These are phyloP conservation scores for Mola mola DNA, from an alignment of 2,113 vertebrate genomes.

Conservation along the genomic window DNA sequence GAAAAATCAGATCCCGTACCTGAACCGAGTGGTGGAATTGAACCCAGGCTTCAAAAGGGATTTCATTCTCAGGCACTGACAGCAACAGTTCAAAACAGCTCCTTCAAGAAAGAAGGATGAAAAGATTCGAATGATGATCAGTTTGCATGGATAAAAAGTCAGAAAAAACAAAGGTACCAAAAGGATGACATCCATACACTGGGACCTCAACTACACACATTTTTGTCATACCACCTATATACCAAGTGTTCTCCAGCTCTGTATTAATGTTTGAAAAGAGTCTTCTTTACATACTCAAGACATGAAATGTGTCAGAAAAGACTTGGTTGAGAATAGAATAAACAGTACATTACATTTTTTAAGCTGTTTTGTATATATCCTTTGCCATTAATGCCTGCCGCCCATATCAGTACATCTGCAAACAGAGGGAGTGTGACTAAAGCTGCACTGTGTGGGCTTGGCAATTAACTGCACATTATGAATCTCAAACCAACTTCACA, in stretches of 20 bases:
- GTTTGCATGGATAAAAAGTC: too few species aligned
- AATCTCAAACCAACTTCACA: constrained; percentile 9
- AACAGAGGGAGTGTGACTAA: background rate
- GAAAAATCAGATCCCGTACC: constrained; percentile 77
- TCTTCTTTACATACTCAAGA: background rate
- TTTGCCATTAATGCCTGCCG: too few species aligned
- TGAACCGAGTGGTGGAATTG: constrained; percentile 92
- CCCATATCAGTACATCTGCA: background rate
- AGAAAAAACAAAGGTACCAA: background rate
- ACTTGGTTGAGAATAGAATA: background rate
- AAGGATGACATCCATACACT: background rate
- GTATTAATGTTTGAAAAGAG: constrained; percentile 3
- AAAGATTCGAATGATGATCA: too few species aligned
- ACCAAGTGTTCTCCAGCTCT: too few species aligned
- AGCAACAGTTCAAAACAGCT: constrained; percentile 98
- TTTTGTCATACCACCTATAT: too few species aligned
- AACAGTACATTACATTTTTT: background rate
- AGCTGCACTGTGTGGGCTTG: background rate
- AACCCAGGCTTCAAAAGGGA: constrained; percentile 90
- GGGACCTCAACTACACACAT: too few species aligned
- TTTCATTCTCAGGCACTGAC: constrained; percentile 93
- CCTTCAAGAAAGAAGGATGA: constrained; percentile 81
- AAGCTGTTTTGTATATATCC: too few species aligned
- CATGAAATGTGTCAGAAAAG: constrained; percentile 15
- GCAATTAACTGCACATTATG: too few species aligned